Evolutionary conservation across 2,113 vertebrate species (phyloP).

Genomic region (Sigmodon hispidus): DNA sequence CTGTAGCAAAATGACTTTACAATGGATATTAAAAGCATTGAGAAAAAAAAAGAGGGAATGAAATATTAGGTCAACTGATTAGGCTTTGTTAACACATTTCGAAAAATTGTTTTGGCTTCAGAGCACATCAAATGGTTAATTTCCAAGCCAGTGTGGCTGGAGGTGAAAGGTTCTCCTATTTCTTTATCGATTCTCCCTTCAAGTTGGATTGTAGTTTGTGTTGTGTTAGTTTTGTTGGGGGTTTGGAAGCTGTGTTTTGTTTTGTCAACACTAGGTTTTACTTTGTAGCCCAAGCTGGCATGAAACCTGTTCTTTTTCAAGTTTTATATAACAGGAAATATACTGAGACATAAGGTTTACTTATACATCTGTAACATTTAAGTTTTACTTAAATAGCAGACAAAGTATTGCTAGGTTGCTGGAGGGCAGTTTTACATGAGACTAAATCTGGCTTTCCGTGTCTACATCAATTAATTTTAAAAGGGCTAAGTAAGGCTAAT

Average conservation of each 20-base stretch:
- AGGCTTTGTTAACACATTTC: background rate
- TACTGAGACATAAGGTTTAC: conserved; percentile 19
- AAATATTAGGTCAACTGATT: background rate
- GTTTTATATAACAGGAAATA: conserved; percentile 23
- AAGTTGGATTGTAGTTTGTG: background rate
- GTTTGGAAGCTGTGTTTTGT: background rate
- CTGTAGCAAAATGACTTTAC: background rate
- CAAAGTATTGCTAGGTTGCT: background rate
- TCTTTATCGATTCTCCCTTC: background rate
- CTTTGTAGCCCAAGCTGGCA: background rate
- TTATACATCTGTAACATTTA: conserved; percentile 26
- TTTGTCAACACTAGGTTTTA: background rate
- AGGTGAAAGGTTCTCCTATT: conserved; percentile 12
- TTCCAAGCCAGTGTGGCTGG: background rate
- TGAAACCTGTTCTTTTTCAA: conserved; percentile 39
- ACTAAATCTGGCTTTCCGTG: conserved; percentile 29
- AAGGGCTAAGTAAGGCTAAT: conserved; percentile 51
- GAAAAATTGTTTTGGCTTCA: background rate
- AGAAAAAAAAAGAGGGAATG: background rate
- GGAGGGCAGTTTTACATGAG: conserved; percentile 14
- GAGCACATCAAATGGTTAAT: background rate
- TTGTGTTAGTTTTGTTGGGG: background rate
- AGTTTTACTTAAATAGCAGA: background rate
- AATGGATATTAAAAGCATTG: background rate
- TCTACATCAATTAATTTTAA: conserved; percentile 62